These are phyloP conservation scores for Gasteruption jaculator DNA, from an alignment of 2,888 invertebrate genomes.

Conservation along the genomic window DNA sequence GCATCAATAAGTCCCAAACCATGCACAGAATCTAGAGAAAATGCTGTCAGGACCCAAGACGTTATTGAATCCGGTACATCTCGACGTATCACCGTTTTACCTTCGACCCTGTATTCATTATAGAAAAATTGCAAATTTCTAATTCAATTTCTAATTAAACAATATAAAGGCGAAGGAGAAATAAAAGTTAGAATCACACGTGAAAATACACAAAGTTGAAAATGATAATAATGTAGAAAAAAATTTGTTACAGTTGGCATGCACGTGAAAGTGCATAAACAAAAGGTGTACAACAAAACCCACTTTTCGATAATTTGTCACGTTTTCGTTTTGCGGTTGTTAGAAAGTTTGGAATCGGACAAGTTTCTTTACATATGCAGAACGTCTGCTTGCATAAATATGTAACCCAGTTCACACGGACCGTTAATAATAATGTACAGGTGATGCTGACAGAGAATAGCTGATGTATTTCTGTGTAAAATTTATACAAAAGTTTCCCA, in stretches of 20 bases:
- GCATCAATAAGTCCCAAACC: slow-evolving; percentile 74
- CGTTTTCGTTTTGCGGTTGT: no score
- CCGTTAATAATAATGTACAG: no score
- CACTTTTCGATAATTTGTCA: no score
- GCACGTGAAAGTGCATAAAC: slow-evolving; percentile 11
- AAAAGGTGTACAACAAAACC: slow-evolving; percentile 16
- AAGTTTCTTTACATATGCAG: no score
- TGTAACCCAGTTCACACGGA: no score
- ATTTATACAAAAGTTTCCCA: no score
- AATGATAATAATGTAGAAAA: not conserved
- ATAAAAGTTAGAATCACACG: not conserved
- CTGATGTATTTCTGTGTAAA: no score
- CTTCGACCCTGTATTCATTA: slow-evolving; percentile 52
- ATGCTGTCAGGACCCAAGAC: slow-evolving; percentile 80
- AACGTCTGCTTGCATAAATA: no score
- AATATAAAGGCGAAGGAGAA: not conserved
- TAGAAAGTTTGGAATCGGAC: no score
- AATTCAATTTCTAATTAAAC: slow-evolving; percentile 6
- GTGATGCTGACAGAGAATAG: no score
- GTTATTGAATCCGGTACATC: slow-evolving; percentile 79
- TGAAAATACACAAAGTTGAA: slow-evolving; percentile 4
- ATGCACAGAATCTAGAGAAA: slow-evolving; percentile 70
- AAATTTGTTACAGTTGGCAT: no score
- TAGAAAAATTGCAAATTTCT: slow-evolving; percentile 2
- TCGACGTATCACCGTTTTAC: slow-evolving; percentile 58